phyloP scores from a whole-genome alignment of 2,797 vertebrate species.

The Ibycter americanus region DNA sequence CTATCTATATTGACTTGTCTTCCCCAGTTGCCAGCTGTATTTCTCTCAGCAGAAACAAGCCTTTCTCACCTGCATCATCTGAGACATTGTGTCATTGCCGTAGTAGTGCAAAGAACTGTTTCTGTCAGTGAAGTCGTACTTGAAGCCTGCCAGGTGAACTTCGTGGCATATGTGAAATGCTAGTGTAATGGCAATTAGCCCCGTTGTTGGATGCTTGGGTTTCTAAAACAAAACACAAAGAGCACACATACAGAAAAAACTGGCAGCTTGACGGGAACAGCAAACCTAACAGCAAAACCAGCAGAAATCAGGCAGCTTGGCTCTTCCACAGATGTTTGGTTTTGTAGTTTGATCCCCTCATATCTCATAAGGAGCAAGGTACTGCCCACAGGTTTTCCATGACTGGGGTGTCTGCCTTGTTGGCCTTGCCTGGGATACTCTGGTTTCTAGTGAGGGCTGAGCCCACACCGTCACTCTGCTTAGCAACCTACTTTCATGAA shows the following conservation, averaged over 20 bases:
- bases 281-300: not conserved
- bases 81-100: slow-evolving; percentile 80
- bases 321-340: not conserved
- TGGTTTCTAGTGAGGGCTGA: not conserved
- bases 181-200: slow-evolving; percentile 79
- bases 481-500: not conserved
- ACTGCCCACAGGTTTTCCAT: not conserved
- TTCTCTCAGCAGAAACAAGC: not conserved
- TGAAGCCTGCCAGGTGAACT: slow-evolving; percentile 82
- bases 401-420: fast-evolving
- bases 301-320: not conserved
- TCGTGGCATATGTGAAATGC: slow-evolving; percentile 81
- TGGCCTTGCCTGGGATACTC: not conserved
- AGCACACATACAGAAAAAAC: not conserved
- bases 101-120: slow-evolving; percentile 82
- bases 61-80: slow-evolving; percentile 79
- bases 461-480: not conserved
- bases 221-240: slow-evolving; percentile 63
- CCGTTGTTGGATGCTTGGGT: slow-evolving; percentile 82
- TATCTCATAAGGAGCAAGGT: not conserved
- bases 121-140: slow-evolving; percentile 75
- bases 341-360: not conserved
- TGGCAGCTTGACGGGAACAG: not conserved
- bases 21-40: not conserved
- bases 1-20: not conserved